phyloP scores from a whole-genome alignment of 2,113 vertebrate genomes.

The Labrus mixtus region DNA sequence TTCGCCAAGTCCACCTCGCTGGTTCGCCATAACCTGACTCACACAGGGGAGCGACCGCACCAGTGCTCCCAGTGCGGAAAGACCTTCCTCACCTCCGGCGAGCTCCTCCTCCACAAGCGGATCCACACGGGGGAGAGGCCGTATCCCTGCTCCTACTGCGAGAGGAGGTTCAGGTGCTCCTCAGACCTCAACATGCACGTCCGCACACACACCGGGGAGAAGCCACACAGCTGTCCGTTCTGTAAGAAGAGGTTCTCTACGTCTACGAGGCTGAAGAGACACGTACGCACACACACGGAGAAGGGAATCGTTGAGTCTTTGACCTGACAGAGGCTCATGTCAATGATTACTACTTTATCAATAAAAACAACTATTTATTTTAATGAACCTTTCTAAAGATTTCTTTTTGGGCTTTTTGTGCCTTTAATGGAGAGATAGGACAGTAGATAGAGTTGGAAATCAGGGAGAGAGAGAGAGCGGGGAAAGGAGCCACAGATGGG shows the following conservation, averaged over 20 bases:
- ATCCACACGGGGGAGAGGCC: constrained; percentile 71
- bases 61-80: constrained; percentile 70
- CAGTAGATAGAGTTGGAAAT: too few species aligned
- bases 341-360: background rate
- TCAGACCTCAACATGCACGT: constrained; percentile 68
- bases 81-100: constrained; percentile 71
- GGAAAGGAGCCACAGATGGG: too few species aligned
- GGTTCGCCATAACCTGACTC: constrained; percentile 68
- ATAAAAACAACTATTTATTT: constrained; percentile 1
- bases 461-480: too few species aligned
- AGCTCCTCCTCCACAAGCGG: constrained; percentile 70
- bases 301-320: constrained; percentile 32
- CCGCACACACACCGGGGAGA: constrained; percentile 70
- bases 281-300: constrained; percentile 52
- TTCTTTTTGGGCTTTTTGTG: too few species aligned
- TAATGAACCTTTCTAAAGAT: too few species aligned
- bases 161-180: constrained; percentile 67
- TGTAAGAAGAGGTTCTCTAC: constrained; percentile 70
- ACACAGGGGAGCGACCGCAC: constrained; percentile 72
- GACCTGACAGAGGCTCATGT: background rate
- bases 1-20: constrained; percentile 72
- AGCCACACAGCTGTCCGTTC: constrained; percentile 60
- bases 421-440: too few species aligned
- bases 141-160: constrained; percentile 66
- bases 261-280: constrained; percentile 63